Evolutionary conservation across 2,888 invertebrate species (phyloP).

Genomic region (Ormyrus thymus): DNA sequence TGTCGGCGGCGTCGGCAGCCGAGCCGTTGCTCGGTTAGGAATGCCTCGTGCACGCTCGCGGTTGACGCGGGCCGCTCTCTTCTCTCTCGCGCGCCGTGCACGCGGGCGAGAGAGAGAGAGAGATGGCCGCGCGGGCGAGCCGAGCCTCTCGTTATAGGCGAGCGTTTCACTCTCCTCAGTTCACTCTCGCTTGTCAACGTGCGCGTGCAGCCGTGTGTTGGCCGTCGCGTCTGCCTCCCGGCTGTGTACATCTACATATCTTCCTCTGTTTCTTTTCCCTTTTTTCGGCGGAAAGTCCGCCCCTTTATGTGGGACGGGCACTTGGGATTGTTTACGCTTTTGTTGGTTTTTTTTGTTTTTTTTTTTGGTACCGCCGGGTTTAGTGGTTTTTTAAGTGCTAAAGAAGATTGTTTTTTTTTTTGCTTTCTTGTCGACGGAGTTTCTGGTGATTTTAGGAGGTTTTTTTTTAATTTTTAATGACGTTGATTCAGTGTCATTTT

Average conservation of each 20-base stretch:
- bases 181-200: conserved; percentile 68
- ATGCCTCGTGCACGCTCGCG: conserved; percentile 24
- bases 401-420: too few relatives aligned
- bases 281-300: not conserved
- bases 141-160: conserved; percentile 37
- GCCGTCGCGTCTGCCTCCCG: not conserved
- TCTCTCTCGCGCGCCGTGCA: not conserved
- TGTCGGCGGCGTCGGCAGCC: not conserved
- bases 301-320: too few relatives aligned
- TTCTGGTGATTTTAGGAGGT: too few relatives aligned
- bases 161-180: conserved; percentile 65
- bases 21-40: conserved; percentile 54
- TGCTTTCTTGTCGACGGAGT: too few relatives aligned
- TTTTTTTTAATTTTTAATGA: too few relatives aligned
- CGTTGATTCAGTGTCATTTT: too few relatives aligned
- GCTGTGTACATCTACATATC: not conserved
- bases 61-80: not conserved
- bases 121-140: conserved; percentile 17
- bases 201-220: conserved; percentile 58
- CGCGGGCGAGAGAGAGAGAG: conserved; percentile 21
- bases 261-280: not conserved
- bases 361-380: not conserved
- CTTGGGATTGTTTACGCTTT: too few relatives aligned
- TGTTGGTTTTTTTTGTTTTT: conserved; percentile 1
- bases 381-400: not conserved